Base-by-base conservation (phyloP, 2,888 invertebrate genomes). In the Conomelus anceps region DNA sequence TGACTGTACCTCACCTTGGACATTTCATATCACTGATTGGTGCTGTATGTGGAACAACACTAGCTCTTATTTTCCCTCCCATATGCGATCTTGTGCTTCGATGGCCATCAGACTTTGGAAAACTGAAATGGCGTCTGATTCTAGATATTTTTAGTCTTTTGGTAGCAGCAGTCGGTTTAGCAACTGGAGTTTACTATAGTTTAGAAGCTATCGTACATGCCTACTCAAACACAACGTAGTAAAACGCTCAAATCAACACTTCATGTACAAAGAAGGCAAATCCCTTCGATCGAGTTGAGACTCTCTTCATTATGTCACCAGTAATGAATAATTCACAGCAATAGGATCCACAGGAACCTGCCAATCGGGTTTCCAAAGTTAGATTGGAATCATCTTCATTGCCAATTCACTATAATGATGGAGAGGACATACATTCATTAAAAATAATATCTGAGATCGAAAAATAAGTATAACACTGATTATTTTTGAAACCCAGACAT, bases 11-110 rank as follows among this genome's bases (percentile, higher is more conserved):
- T 0, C 95, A 97, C 91, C 94, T 98, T 91, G 96, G 96, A 0
- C 94, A 97, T 0, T 97, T 98, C 93, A 98, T 98, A 91, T 98
- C 98, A 0, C 93, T 98, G 90, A 97, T 98, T 24, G 98, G 98
- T 9, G 97, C 98, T 0, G 95, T 98, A 0, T 97, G 98, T 92
- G 97, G 98, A 91, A 97, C 98, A 6, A 96, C 97, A 0, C 93
- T 98, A 91, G 98, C 98, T 0, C 94, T 98, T 84, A 94, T 98
- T 63, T 97, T 98, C 92, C 98, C 98, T 0, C 97, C 98, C 0
- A 94, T 98, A 89, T 96, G 98, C 90, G 97, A 98, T 92, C 93
- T 98, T 91, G 96, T 98, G 9, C 94, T 95, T 0, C 94, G 94
- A 89, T 96, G 95, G 92, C 0, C 95, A 97, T 86, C 93, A 96